Percentiles rank a stretch among this genome's conserved stretches.
Evolutionary conservation across 2,888 invertebrate species (phyloP).

Genomic region (Trimorus sp.): DNA sequence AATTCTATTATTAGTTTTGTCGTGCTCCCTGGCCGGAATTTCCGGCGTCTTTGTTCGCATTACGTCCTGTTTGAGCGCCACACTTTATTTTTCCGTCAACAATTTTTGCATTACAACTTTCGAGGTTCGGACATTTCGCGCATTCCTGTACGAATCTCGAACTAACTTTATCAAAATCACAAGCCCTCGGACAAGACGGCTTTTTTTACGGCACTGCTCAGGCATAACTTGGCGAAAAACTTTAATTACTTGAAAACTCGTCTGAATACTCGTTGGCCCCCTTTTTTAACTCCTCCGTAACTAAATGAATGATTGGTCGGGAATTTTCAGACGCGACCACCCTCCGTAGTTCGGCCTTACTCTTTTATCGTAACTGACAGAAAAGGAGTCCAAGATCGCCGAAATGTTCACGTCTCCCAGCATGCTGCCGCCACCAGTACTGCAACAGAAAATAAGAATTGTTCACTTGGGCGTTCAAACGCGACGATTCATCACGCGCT

Average conservation of each 20-base stretch:
- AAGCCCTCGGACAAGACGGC: conserved; percentile 51
- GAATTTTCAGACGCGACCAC: conserved; percentile 82
- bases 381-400: conserved; percentile 96
- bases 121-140: conserved; percentile 57
- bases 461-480: not conserved
- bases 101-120: conserved; percentile 49
- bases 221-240: conserved; percentile 44
- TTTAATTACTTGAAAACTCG: conserved; percentile 60
- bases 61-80: conserved; percentile 14
- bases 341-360: conserved; percentile 99
- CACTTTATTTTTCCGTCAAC: conserved; percentile 21
- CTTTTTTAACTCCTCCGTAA: conserved; percentile 17
- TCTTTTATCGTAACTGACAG: conserved; percentile 99
- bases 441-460: conserved; percentile 80
- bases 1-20: conserved; percentile 20
- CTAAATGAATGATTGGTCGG: conserved; percentile 47
- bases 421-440: conserved; percentile 91
- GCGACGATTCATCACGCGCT: not conserved
- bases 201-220: conserved; percentile 38
- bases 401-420: conserved; percentile 97
- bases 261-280: conserved; percentile 50
- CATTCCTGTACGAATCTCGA: conserved; percentile 53
- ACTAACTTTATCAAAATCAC: conserved; percentile 48
- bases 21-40: conserved; percentile 15
- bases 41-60: conserved; percentile 14